Evolutionary conservation across 2,888 invertebrate species (phyloP).

Genomic region (Malacosoma neustria): DNA sequence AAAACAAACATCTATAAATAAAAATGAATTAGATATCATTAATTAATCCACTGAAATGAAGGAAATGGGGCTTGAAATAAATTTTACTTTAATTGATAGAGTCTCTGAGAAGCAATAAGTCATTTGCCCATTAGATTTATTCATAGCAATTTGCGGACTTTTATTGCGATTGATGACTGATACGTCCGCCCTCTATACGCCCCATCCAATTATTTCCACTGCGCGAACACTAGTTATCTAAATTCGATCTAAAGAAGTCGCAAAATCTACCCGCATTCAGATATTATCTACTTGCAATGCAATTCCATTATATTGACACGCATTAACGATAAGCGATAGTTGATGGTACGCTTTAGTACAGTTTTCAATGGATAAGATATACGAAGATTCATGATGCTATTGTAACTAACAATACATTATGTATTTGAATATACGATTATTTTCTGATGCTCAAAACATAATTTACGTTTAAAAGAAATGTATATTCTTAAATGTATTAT

Average conservation of each 20-base stretch:
- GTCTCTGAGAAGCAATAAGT: neutral
- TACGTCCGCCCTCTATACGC: constrained; percentile 41
- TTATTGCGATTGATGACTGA: constrained; percentile 65
- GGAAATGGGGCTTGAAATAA: neutral
- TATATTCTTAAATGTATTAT: too few relatives aligned
- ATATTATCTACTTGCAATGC: constrained; percentile 20
- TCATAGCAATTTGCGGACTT: constrained; percentile 31
- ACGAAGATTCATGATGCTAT: constrained; percentile 1
- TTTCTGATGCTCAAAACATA: too few relatives aligned
- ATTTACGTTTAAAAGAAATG: too few relatives aligned
- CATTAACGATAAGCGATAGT: constrained; percentile 33
- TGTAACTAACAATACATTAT: too few relatives aligned
- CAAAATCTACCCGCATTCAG: constrained; percentile 29
- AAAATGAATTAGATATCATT: neutral
- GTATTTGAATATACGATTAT: too few relatives aligned
- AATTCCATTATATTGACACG: constrained; percentile 44
- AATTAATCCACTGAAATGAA: neutral
- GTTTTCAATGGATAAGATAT: neutral
- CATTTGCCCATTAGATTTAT: neutral
- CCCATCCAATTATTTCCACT: constrained; percentile 66
- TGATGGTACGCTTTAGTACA: constrained; percentile 18
- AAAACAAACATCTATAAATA: constrained; percentile 8
- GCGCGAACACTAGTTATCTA: constrained; percentile 51
- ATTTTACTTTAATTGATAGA: neutral
- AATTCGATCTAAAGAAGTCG: constrained; percentile 58